phyloP scores from a whole-genome alignment of 1,140 invertebrate genomes.

The Drosophila azteca region DNA sequence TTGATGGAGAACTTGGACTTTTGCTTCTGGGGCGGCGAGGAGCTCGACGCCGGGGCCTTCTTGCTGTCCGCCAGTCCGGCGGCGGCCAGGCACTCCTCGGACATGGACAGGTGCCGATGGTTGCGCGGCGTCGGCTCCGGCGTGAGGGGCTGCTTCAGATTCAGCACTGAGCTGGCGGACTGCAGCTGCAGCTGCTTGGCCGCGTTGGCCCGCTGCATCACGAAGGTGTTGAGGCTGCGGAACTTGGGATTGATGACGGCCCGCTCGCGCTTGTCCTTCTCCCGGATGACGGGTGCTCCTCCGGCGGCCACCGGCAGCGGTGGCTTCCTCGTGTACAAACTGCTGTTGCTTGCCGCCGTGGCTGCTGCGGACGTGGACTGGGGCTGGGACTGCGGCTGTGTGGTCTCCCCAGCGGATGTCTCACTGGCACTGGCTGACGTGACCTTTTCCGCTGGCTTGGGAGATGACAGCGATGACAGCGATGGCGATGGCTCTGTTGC shows the following conservation, averaged over 20 bases:
- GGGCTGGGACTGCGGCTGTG: slow-evolving; percentile 4
- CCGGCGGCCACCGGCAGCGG: slow-evolving; percentile 84
- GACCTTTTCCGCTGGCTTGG: slow-evolving; percentile 30
- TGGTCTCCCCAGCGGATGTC: not conserved
- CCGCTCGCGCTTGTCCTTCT: slow-evolving; percentile 89
- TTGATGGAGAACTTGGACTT: slow-evolving; percentile 91
- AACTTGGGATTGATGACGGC: slow-evolving; percentile 88
- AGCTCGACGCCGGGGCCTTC: slow-evolving; percentile 42
- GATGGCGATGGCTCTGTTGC: slow-evolving; percentile 7
- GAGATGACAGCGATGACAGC: too few species aligned
- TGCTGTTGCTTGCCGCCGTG: slow-evolving; percentile 80
- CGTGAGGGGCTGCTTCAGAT: slow-evolving; percentile 74
- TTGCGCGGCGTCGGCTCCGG: slow-evolving; percentile 86
- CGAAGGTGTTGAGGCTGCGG: slow-evolving; percentile 83
- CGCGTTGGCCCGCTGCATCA: slow-evolving; percentile 75
- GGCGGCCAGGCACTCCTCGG: slow-evolving; percentile 87
- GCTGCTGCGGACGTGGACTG: slow-evolving; percentile 1
- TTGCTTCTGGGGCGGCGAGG: slow-evolving; percentile 86
- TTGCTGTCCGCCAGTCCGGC: slow-evolving; percentile 78
- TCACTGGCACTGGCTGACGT: slow-evolving; percentile 25
- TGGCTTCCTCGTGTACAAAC: slow-evolving; percentile 86
- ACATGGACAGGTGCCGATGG: slow-evolving; percentile 87
- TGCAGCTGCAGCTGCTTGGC: slow-evolving; percentile 75
- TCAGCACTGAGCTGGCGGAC: slow-evolving; percentile 71
- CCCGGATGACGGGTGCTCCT: slow-evolving; percentile 88